Evolutionary conservation across 2,113 vertebrate genomes (phyloP).

Genomic region (Corvus moneduloides): DNA sequence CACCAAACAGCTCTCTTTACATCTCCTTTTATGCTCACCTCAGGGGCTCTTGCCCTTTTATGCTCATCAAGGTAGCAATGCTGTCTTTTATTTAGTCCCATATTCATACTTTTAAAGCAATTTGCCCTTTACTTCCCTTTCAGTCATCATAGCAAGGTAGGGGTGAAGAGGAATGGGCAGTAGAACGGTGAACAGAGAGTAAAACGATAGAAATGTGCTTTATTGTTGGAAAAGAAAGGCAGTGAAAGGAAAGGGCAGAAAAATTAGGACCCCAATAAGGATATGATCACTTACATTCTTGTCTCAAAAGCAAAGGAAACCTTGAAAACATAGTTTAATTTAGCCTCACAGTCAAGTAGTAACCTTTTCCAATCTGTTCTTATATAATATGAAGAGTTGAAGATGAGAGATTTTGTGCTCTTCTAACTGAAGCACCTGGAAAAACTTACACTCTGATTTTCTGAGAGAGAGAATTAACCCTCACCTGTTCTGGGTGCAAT

Average conservation of each 20-base stretch:
- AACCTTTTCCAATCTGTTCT: background rate
- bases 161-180: background rate
- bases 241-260: background rate
- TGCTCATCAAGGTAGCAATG: background rate
- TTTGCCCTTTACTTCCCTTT: conserved; percentile 22
- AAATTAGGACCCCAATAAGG: background rate
- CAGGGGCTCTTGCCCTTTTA: conserved; percentile 15
- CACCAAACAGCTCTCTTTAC: background rate
- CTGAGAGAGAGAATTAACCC: background rate
- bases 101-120: background rate
- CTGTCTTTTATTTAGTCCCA: background rate
- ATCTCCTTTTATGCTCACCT: conserved; percentile 34
- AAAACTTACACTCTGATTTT: background rate
- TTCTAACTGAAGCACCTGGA: background rate
- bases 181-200: background rate
- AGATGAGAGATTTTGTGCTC: background rate
- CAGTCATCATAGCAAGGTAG: background rate
- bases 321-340: background rate
- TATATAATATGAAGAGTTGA: background rate
- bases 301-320: background rate
- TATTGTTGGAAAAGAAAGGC: background rate
- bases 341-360: background rate
- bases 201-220: background rate
- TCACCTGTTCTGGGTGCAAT: background rate
- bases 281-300: background rate